phyloP scores from a whole-genome alignment of 1,140 invertebrate species.

The Steinernema feltiae region DNA sequence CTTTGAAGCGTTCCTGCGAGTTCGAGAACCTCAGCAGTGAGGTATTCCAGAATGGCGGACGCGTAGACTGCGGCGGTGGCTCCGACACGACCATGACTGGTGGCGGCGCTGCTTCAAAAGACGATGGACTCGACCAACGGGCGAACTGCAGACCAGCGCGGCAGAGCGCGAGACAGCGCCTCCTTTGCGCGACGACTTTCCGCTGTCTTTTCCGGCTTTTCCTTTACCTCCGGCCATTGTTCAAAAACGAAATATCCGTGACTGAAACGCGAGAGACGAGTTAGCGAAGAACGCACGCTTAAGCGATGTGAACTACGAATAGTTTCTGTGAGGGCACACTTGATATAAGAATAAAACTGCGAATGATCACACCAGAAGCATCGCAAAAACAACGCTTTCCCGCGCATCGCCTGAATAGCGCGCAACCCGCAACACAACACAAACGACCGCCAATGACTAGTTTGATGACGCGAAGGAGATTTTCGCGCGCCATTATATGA shows the following conservation, averaged over 20 bases:
- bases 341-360: too few species aligned
- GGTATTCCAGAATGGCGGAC: conserved; percentile 95
- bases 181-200: conserved; percentile 98
- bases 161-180: conserved; percentile 78
- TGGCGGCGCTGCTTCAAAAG: conserved; percentile 96
- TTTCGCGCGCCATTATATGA: too few species aligned
- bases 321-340: too few species aligned
- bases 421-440: too few species aligned
- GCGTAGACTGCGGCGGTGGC: conserved; percentile 96
- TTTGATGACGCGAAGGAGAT: too few species aligned
- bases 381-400: too few species aligned
- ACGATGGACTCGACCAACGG: conserved; percentile 95
- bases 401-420: too few species aligned
- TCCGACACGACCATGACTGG: conserved; percentile 93
- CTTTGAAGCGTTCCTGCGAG: conserved; percentile 91
- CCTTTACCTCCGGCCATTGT: conserved; percentile 62
- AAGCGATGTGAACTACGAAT: neutral
- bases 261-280: neutral
- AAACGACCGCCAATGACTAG: too few species aligned
- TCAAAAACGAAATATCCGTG: neutral
- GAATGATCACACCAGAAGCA: too few species aligned
- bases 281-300: neutral
- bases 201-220: conserved; percentile 98
- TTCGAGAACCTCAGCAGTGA: conserved; percentile 65
- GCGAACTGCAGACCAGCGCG: conserved; percentile 96